Percentiles rank a stretch among this genome's conserved stretches.
Conservation (phyloP, 2,797 vertebrate species). For the Tamandua tetradactyla region DNA sequence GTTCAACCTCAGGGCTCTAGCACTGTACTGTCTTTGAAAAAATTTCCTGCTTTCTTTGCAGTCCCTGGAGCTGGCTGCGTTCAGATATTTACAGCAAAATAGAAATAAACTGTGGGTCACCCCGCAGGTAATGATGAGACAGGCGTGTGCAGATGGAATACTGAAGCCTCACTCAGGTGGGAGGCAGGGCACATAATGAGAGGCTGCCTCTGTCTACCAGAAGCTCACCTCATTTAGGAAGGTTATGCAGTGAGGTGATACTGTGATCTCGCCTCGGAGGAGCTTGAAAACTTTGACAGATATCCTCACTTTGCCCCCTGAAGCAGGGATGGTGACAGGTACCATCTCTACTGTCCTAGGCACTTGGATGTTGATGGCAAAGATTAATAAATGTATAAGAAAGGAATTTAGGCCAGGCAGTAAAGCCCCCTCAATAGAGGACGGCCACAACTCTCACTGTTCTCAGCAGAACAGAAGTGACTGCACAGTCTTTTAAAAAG, state of each 20-base stretch:
- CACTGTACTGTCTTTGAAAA: constrained; percentile 58
- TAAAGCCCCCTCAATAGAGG: background rate
- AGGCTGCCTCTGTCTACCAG: accelerated
- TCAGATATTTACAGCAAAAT: constrained; percentile 57
- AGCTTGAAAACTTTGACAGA: background rate
- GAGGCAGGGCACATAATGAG: accelerated
- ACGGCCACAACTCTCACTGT: background rate
- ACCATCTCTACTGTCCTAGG: background rate
- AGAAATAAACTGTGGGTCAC: constrained; percentile 29
- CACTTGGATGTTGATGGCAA: background rate
- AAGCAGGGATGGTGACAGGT: background rate
- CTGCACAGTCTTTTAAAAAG: background rate
- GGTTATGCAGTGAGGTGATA: background rate
- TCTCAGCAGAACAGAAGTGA: background rate
- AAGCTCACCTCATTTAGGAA: background rate
- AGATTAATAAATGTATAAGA: background rate
- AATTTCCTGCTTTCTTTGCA: constrained; percentile 13
- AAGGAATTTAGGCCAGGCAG: background rate
- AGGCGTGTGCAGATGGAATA: background rate
- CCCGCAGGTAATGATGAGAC: background rate
- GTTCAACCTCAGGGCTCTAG: constrained; percentile 54
- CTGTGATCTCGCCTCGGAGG: background rate
- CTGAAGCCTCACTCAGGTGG: accelerated
- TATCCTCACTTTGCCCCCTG: background rate
- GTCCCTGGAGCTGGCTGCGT: constrained; percentile 32